These are phyloP conservation scores for Eupithecia exiguata DNA, from an alignment of 2,888 invertebrate genomes.

Conservation along the genomic window DNA sequence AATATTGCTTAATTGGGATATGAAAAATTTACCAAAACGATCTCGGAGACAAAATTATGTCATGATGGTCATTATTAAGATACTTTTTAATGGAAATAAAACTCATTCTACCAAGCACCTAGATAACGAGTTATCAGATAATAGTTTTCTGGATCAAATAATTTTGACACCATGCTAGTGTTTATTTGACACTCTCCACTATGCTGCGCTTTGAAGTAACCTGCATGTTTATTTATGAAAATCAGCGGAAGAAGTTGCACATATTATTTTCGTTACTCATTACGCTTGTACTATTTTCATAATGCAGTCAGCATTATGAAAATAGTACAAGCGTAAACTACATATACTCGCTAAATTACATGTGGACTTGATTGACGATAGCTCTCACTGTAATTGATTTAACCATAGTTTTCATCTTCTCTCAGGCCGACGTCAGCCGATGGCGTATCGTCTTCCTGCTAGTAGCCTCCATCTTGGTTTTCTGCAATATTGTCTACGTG, in stretches of 20 bases:
- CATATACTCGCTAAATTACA: too few species aligned
- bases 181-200: background rate
- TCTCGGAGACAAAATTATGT: background rate
- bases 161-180: background rate
- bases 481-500: slow-evolving; percentile 86
- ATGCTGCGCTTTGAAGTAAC: background rate
- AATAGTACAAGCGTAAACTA: background rate
- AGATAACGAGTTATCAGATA: too few species aligned
- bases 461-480: slow-evolving; percentile 85
- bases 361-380: too few species aligned
- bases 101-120: too few species aligned
- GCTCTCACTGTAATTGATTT: background rate
- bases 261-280: background rate
- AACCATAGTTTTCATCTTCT: background rate
- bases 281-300: too few species aligned
- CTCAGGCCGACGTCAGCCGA: slow-evolving; percentile 84
- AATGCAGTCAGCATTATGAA: background rate
- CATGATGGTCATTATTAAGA: background rate
- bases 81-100: too few species aligned
- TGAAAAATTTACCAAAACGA: background rate
- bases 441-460: slow-evolving; percentile 90
- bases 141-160: background rate
- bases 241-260: background rate
- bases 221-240: background rate
- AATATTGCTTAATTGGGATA: background rate